Evolutionary conservation across 2,888 invertebrate genomes (phyloP), one percentile per base, ranked within the genome.

Genomic region (Orthosia cruda): DNA sequence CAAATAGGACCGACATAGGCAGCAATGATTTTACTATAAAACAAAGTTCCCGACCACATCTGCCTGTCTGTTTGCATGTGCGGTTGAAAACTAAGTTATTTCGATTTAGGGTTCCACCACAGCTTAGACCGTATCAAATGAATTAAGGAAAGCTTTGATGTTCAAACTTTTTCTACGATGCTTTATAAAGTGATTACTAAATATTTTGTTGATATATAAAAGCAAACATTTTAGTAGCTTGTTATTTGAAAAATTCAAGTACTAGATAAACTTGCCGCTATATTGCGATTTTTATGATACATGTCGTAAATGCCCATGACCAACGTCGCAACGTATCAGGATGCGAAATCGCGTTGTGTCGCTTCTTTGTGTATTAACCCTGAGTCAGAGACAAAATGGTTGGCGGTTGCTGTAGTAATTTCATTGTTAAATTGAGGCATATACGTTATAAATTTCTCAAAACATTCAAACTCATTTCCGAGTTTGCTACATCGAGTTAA

Each of bases 31-130:
- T n/a, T 45, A 69, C 15, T 45, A 62, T 9, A 15, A 66, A 55
- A 47, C 47, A 12, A 68, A 57, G 70, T 54, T 32, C 7, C 52
- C 18, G 50, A 52, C 52, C 64, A 18, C 52, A 54, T 65, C 40
- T 52, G 32, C 15, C 11, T 13, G 58, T 18, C 4, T n/a, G 52
- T 15, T 65, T 20, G 9, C 52, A 52, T 32, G 64, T 54, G n/a
- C 7, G 9, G 4, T 5, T 50, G n/a, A 58, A 20, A 68, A 49
- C 49, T 16, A 59, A 49, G 16, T 50, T 68, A 49, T 16, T 59
- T n/a, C n/a, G n/a, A n/a, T n/a, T n/a, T 68, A 7, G 5, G 20
- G 12, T 68, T 23, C 11, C 13, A 4, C 15, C n/a, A 4, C 1
- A 58, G 57, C 13, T 70, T 16, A 45, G 9, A 45, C 13, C 40